Conservation (phyloP, 2,113 vertebrate species). For the Sturnira hondurensis region DNA sequence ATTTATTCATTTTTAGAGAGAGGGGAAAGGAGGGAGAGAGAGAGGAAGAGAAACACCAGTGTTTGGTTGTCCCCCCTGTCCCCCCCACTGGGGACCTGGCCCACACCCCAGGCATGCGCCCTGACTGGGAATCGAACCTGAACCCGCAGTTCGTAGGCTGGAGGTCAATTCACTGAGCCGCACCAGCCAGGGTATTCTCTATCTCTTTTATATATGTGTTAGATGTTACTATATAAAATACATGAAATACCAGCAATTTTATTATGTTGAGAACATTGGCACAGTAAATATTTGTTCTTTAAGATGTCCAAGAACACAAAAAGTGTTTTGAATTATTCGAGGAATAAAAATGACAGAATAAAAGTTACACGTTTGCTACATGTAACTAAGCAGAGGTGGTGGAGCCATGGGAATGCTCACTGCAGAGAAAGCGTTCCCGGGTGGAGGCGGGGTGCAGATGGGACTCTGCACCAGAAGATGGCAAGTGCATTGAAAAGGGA, state of each 20-base stretch:
- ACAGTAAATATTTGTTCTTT: conserved; percentile 4
- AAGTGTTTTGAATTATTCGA: conserved; percentile 5
- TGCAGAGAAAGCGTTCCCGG: background rate
- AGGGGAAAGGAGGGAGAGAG: too few relatives aligned
- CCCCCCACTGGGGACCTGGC: too few relatives aligned
- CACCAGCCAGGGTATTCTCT: background rate
- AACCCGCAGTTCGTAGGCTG: too few relatives aligned
- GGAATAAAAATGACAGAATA: background rate
- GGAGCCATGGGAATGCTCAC: background rate
- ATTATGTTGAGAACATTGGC: background rate
- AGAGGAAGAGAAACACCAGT: too few relatives aligned
- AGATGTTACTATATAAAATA: background rate
- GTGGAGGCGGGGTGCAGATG: background rate
- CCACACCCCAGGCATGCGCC: too few relatives aligned
- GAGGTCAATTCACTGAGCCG: too few relatives aligned
- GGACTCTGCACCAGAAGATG: background rate
- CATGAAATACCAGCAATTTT: background rate
- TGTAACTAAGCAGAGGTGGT: background rate
- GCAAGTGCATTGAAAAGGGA: background rate
- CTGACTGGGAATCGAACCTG: too few relatives aligned
- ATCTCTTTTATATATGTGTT: background rate
- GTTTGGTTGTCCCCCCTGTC: too few relatives aligned
- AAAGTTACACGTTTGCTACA: background rate
- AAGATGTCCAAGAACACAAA: conserved; percentile 1
- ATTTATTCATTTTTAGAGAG: too few relatives aligned